Evolutionary conservation across 2,113 vertebrate species (phyloP).

Genomic region (Clupea harengus): DNA sequence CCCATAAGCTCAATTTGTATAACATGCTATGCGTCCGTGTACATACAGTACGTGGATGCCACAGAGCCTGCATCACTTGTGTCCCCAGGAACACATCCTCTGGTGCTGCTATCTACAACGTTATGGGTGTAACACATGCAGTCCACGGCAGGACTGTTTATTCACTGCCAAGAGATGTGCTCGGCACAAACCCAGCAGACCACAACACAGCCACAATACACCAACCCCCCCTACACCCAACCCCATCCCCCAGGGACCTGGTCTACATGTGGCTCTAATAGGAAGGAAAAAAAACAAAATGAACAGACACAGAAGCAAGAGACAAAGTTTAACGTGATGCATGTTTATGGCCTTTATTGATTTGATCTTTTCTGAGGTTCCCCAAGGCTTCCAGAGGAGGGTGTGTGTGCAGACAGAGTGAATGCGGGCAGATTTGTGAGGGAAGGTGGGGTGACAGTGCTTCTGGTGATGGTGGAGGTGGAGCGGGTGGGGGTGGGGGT

Average conservation of each 20-base stretch:
- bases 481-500: not conserved
- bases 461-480: not conserved
- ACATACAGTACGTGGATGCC: not conserved
- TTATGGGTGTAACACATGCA: not conserved
- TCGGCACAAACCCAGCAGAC: not conserved
- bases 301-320: constrained; percentile 47
- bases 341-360: constrained; percentile 70
- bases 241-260: not conserved
- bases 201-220: not conserved
- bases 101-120: not conserved
- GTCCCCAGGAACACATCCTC: not conserved
- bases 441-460: not conserved
- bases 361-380: constrained; percentile 69
- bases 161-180: not conserved
- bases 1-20: too few relatives aligned
- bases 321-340: constrained; percentile 62
- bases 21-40: not conserved
- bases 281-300: not conserved
- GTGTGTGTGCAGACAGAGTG: not conserved
- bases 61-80: not conserved
- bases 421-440: not conserved
- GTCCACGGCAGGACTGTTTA: not conserved
- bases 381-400: constrained; percentile 38
- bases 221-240: not conserved
- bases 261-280: not conserved